phyloP scores from a whole-genome alignment of 1,140 invertebrate species.

The Leptopilina clavipes region DNA sequence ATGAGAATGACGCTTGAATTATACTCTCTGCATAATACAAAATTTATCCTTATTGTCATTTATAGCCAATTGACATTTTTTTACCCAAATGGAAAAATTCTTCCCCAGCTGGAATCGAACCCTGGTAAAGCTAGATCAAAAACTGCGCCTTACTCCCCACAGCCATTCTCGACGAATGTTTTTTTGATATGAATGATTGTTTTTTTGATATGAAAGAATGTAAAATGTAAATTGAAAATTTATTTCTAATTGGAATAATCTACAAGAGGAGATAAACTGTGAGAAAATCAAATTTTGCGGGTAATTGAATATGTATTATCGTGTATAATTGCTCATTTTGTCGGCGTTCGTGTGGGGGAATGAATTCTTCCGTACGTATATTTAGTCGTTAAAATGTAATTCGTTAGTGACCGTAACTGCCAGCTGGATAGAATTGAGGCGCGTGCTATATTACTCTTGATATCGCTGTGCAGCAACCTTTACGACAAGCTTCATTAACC shows the following conservation, averaged over 20 bases:
- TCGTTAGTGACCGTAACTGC: slow-evolving; percentile 52
- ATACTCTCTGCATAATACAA: slow-evolving; percentile 27
- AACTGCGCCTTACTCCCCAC: no score
- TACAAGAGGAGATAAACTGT: no score
- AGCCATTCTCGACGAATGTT: no score
- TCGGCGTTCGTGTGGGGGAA: slow-evolving; percentile 1
- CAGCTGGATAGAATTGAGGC: slow-evolving; percentile 63
- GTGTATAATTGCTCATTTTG: neutral
- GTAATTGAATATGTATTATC: neutral
- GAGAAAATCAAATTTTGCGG: neutral
- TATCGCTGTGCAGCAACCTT: slow-evolving; percentile 57
- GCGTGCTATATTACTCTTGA: slow-evolving; percentile 52
- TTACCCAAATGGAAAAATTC: no score
- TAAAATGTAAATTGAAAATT: no score
- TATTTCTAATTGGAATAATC: no score
- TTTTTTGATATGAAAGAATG: no score
- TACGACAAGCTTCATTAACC: slow-evolving; percentile 34
- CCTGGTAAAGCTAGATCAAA: no score
- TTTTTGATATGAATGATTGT: no score
- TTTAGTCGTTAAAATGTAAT: slow-evolving; percentile 47
- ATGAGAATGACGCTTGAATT: slow-evolving; percentile 33
- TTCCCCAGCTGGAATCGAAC: no score
- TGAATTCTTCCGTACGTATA: slow-evolving; percentile 40
- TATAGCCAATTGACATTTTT: no score
- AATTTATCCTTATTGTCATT: no score